phyloP scores from a whole-genome alignment of 2,113 vertebrate species.

The Megaceryle maxima region DNA sequence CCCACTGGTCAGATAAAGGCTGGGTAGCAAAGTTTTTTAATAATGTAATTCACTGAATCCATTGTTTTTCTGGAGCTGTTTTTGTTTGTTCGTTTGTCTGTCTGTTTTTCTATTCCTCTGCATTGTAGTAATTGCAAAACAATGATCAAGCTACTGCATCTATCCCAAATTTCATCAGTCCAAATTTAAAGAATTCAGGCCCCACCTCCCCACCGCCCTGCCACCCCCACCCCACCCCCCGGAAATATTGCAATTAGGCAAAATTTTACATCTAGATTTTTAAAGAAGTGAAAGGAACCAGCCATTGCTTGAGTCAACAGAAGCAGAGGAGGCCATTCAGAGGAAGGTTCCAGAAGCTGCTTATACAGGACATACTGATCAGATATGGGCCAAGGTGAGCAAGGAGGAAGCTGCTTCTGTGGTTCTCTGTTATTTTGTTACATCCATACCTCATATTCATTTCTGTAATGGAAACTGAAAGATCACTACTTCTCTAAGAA shows the following conservation, averaged over 20 bases:
- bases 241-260: conserved; percentile 23
- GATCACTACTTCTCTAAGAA: neutral
- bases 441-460: neutral
- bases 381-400: conserved; percentile 66
- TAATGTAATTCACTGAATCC: neutral
- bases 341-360: neutral
- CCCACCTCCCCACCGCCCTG: neutral
- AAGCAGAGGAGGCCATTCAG: neutral
- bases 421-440: neutral
- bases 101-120: no score
- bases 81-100: neutral
- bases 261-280: neutral
- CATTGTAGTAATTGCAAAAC: neutral
- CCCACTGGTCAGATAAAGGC: neutral
- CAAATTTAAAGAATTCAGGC: neutral
- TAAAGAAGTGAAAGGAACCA: neutral
- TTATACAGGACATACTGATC: neutral
- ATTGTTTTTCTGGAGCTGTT: neutral
- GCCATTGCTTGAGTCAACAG: neutral
- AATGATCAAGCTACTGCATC: neutral
- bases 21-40: neutral
- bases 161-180: neutral
- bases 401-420: neutral
- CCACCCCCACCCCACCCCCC: neutral
- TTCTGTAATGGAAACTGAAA: neutral